Evolutionary conservation across 1,140 invertebrate genomes (phyloP).

Genomic region (Campodea augens): DNA sequence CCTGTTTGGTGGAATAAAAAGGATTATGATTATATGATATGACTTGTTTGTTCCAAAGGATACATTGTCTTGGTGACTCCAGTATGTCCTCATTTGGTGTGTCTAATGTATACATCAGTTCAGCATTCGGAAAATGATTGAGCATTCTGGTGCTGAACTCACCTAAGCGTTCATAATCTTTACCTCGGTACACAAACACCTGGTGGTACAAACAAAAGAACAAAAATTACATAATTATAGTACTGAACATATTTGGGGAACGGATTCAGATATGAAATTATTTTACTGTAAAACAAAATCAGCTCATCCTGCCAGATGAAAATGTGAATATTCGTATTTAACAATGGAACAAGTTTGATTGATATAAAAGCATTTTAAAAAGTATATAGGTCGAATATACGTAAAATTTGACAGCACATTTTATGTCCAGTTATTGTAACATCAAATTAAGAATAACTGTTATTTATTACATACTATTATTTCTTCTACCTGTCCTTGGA

Average conservation of each 20-base stretch:
- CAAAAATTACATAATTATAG: constrained; percentile 8
- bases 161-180: constrained; percentile 70
- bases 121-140: constrained; percentile 73
- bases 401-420: too few relatives aligned
- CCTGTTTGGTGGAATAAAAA: too few relatives aligned
- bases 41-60: too few relatives aligned
- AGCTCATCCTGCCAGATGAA: too few relatives aligned
- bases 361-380: too few relatives aligned
- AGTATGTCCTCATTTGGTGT: constrained; percentile 59
- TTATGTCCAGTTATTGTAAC: background rate
- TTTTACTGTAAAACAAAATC: background rate
- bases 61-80: constrained; percentile 61
- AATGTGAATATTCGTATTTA: constrained; percentile 2
- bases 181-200: constrained; percentile 80
- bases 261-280: background rate
- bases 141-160: constrained; percentile 72
- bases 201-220: too few relatives aligned
- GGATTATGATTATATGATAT: too few relatives aligned
- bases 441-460: constrained; percentile 6
- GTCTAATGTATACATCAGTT: constrained; percentile 62
- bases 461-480: too few relatives aligned
- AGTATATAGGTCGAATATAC: too few relatives aligned
- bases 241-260: too few relatives aligned
- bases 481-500: too few relatives aligned
- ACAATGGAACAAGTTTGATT: background rate